Base-by-base conservation (phyloP, 2,888 invertebrate species). In the Cistogaster globosa region DNA sequence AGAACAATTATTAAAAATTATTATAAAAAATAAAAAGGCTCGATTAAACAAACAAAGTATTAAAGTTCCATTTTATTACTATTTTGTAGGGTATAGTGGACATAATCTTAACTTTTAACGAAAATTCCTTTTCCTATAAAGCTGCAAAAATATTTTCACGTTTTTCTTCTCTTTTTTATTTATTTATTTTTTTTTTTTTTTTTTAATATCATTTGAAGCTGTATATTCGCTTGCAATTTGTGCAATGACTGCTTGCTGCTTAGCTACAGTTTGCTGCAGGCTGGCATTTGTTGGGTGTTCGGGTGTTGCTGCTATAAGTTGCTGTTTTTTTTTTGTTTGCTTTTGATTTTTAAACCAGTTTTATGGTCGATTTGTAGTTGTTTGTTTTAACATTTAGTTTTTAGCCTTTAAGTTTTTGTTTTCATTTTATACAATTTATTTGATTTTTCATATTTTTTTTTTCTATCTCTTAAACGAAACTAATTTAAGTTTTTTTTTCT, bases 351-450 rank as follows among this genome's bases (percentile, higher is more conserved):
- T 71, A 75, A 85, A 85, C 85, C 78, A 75, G 85, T 85, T 85
- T 79, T 75, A 78, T 79, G 82, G 78, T 75, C 85, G 85, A 75
- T 82, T 85, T 82, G 82, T 71, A 69, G 72, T 82, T 82, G 75
- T 78, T 85, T 78, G 74, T 78, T 79, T 74, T 78, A 82, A 32
- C 78, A 81, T 81, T 85, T 71, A 45, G 38, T 58, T 63, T 62
- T 58, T 53, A 78, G 74, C 58, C 71, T 60, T 58, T 77, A 32
- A 5, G 26, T 14, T 18, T 72, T 51, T 57, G 68, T 72, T 26
- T 68, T 16, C 16, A 26, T 42, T 55, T 11, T 26, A 2, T 36
- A 18, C 20, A 53, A 38, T 26, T 63, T 42, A 38, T 42, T 57
- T 67, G 2, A 7, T 18, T 36, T 22, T 51, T 20, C 67, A 20